These are phyloP conservation scores for Cynodonichthys magdalenae DNA, from an alignment of 2,797 vertebrate species.

Conservation along the genomic window DNA sequence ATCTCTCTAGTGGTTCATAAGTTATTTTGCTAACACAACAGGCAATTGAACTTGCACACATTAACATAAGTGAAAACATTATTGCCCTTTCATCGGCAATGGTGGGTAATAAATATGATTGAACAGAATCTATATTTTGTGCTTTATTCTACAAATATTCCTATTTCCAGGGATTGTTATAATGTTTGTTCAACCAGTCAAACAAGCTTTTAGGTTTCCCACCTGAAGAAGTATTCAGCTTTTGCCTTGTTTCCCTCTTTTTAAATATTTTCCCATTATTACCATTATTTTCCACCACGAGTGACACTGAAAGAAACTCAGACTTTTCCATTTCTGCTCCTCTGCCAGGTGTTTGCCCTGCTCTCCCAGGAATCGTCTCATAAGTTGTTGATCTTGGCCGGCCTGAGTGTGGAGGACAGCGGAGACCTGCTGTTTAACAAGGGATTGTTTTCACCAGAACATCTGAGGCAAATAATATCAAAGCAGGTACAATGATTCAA, in stretches of 20 bases:
- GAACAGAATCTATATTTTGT: too few species aligned
- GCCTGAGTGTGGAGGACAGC: slow-evolving; percentile 88
- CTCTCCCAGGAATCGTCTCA: slow-evolving; percentile 86
- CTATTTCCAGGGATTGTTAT: too few species aligned
- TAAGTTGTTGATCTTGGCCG: slow-evolving; percentile 90
- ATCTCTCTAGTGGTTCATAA: too few species aligned
- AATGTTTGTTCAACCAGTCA: too few species aligned
- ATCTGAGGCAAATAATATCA: slow-evolving; percentile 88
- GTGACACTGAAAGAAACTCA: background rate
- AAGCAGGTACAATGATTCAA: slow-evolving; percentile 82
- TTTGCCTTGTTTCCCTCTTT: background rate
- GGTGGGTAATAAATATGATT: too few species aligned
- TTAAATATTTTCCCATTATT: background rate
- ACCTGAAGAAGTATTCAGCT: background rate
- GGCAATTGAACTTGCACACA: too few species aligned
- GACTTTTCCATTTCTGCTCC: slow-evolving; percentile 8
- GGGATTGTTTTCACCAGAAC: slow-evolving; percentile 86
- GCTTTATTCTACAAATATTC: too few species aligned
- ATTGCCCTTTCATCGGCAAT: too few species aligned
- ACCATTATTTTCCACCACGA: background rate
- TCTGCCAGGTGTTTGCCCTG: slow-evolving; percentile 84
- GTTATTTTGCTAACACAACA: too few species aligned
- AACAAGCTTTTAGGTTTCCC: background rate
- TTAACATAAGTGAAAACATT: too few species aligned
- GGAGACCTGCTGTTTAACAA: slow-evolving; percentile 90